These are phyloP conservation scores for Mamestra configurata DNA, from an alignment of 1,140 invertebrate species.

Conservation along the genomic window DNA sequence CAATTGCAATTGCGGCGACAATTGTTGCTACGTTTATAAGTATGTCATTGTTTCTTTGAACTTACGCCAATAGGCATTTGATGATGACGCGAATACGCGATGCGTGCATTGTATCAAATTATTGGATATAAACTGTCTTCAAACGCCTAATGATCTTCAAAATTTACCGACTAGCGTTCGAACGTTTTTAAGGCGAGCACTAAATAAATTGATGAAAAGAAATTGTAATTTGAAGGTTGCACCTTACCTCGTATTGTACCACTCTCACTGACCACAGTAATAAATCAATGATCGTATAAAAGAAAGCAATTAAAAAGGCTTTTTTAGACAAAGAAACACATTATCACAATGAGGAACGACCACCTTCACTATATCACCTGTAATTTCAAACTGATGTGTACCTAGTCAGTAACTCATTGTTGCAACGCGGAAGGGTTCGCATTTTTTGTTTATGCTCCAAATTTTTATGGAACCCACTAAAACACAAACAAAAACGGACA, in stretches of 20 bases:
- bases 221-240: conserved; percentile 61
- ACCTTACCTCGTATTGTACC: conserved; percentile 64
- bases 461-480: conserved; percentile 82
- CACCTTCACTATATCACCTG: conserved; percentile 87
- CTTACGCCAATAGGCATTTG: conserved; percentile 36
- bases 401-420: conserved; percentile 68
- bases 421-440: conserved; percentile 81
- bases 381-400: conserved; percentile 80
- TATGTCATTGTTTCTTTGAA: conserved; percentile 49
- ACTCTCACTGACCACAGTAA: conserved; percentile 61
- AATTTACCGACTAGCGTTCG: neutral
- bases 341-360: conserved; percentile 80
- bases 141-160: neutral
- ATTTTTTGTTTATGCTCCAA: conserved; percentile 84
- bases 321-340: conserved; percentile 76
- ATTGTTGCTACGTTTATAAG: conserved; percentile 33
- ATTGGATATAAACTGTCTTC: neutral
- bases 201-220: conserved; percentile 49
- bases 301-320: conserved; percentile 82
- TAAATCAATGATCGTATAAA: conserved; percentile 85
- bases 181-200: neutral
- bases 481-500: conserved; percentile 76
- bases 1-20: conserved; percentile 42
- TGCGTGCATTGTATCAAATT: neutral
- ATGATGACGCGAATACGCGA: conserved; percentile 14